These are phyloP conservation scores for Micrastur ruficollis DNA, from an alignment of 2,797 vertebrate species.

Conservation along the genomic window DNA sequence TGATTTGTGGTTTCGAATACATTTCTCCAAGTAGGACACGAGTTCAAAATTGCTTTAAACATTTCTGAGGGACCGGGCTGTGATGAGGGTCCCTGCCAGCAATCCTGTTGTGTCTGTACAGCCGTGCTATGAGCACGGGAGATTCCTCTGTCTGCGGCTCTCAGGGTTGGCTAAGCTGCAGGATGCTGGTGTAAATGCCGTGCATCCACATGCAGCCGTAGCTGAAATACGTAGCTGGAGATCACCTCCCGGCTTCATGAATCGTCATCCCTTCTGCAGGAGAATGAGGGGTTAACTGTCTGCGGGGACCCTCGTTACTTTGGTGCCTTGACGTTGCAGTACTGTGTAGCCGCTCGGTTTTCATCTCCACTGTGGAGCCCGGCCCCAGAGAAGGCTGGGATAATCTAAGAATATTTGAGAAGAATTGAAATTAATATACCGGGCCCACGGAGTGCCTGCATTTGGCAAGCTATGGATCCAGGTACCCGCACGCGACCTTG, in stretches of 20 bases:
- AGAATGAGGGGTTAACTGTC: not conserved
- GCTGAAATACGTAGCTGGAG: not conserved
- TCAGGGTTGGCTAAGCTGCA: not conserved
- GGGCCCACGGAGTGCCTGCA: not conserved
- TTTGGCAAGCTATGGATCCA: not conserved
- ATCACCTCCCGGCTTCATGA: not conserved
- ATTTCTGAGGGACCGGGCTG: not conserved
- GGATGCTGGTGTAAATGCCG: not conserved
- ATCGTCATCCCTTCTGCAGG: not conserved
- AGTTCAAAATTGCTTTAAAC: not conserved
- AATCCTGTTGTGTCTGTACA: not conserved
- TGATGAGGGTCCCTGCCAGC: not conserved
- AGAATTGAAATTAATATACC: not conserved
- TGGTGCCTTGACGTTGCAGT: not conserved
- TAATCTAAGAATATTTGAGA: not conserved
- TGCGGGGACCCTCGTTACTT: fast-evolving
- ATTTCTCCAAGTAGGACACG: not conserved
- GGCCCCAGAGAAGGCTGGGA: not conserved
- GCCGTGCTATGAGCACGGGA: fast-evolving
- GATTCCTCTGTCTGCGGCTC: not conserved
- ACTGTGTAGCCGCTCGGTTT: not conserved
- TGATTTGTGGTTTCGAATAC: not conserved
- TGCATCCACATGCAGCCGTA: not conserved
- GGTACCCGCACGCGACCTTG: not conserved
- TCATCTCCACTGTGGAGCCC: not conserved